These are phyloP conservation scores for Sphecodes monilicornis DNA, from an alignment of 2,888 invertebrate species.

Conservation along the genomic window DNA sequence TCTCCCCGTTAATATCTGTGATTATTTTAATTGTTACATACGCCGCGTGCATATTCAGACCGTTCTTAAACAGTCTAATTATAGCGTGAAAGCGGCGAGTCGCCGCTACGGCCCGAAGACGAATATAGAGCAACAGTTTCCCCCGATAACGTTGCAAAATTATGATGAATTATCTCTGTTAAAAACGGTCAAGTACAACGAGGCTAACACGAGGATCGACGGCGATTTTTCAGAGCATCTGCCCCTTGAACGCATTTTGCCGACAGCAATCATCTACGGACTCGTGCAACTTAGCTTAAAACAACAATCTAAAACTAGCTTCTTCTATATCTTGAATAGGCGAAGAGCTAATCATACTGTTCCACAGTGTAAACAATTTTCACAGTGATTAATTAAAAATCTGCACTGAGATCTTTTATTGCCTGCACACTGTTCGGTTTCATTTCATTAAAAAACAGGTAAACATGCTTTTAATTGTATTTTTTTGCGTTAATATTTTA, in stretches of 20 bases:
- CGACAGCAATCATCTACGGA: neutral
- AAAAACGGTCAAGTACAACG: neutral
- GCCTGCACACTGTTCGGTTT: no score
- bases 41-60: constrained; percentile 7
- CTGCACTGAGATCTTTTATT: no score
- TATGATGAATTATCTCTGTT: constrained; percentile 24
- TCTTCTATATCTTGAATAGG: no score
- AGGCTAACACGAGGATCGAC: neutral
- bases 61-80: constrained; percentile 28
- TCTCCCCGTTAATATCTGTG: constrained; percentile 3
- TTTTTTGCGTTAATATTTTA: no score
- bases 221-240: neutral
- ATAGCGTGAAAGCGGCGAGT: constrained; percentile 9
- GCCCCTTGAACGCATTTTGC: neutral
- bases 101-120: neutral
- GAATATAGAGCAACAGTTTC: constrained; percentile 7
- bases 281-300: neutral
- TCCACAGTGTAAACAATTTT: no score
- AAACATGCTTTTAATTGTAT: no score
- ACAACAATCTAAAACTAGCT: neutral
- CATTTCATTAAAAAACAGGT: no score
- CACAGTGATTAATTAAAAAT: no score
- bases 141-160: constrained; percentile 11
- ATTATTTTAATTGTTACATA: constrained; percentile 33
- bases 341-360: no score